These are phyloP conservation scores for Syrphus vitripennis DNA, from an alignment of 2,888 invertebrate genomes.

Conservation along the genomic window DNA sequence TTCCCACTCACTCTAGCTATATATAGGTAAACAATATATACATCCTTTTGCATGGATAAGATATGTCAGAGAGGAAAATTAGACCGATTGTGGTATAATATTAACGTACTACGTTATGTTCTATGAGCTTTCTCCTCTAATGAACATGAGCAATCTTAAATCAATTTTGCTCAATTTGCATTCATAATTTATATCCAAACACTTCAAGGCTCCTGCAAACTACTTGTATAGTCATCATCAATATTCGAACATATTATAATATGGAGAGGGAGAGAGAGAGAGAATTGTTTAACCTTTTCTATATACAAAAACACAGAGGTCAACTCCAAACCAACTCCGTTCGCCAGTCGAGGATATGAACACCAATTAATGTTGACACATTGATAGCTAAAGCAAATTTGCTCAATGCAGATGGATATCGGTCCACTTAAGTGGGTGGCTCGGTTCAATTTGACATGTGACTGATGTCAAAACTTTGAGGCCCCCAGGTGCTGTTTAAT, in stretches of 20 bases:
- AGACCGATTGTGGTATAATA: background rate
- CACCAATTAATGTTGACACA: slow-evolving; percentile 55
- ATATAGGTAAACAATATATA: background rate
- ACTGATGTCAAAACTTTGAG: slow-evolving; percentile 7
- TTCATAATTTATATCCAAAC: slow-evolving; percentile 53
- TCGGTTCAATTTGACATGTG: background rate
- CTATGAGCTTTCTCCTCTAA: slow-evolving; percentile 33
- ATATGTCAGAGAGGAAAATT: background rate
- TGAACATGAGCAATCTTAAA: slow-evolving; percentile 60
- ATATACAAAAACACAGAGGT: background rate
- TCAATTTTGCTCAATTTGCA: slow-evolving; percentile 69
- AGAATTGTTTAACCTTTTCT: slow-evolving; percentile 37
- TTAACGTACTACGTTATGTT: slow-evolving; percentile 8
- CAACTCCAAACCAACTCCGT: background rate
- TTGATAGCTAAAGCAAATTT: background rate
- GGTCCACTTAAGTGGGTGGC: background rate
- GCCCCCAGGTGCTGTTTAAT: slow-evolving; percentile 49
- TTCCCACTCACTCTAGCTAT: slow-evolving; percentile 6
- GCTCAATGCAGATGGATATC: background rate
- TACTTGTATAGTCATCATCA: slow-evolving; percentile 7
- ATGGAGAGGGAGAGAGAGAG: slow-evolving; percentile 9
- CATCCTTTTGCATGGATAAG: background rate
- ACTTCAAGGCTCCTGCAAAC: slow-evolving; percentile 4
- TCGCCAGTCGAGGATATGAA: background rate
- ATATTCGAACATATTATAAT: background rate